phyloP scores from a whole-genome alignment of 2,113 vertebrate genomes.

The Ceyx melanurus region DNA sequence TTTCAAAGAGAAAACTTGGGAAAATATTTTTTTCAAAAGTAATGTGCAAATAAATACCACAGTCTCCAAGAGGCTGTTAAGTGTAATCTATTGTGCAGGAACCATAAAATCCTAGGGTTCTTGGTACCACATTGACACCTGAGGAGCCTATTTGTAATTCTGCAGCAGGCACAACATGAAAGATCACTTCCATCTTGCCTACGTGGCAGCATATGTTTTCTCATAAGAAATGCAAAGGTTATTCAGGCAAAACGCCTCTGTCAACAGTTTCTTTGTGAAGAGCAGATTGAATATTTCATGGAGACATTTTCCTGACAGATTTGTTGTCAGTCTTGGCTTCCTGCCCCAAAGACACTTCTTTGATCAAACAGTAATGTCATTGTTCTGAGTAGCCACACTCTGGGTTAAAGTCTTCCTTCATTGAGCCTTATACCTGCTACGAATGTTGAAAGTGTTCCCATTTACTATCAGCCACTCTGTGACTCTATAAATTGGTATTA shows the following conservation, averaged over 20 bases:
- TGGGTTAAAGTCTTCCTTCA: constrained; percentile 16
- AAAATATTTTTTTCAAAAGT: neutral
- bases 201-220: constrained; percentile 39
- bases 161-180: neutral
- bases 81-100: neutral
- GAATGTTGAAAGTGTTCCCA: neutral
- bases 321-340: constrained; percentile 46
- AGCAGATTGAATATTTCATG: constrained; percentile 69
- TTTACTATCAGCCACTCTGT: neutral
- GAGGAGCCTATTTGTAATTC: constrained; percentile 34
- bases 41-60: neutral
- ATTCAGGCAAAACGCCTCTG: constrained; percentile 30
- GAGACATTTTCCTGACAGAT: constrained; percentile 52
- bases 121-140: neutral
- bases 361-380: constrained; percentile 15
- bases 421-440: neutral
- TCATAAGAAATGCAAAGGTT: constrained; percentile 53
- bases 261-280: constrained; percentile 62
- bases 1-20: neutral
- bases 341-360: constrained; percentile 38
- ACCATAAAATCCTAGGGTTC: neutral
- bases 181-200: constrained; percentile 30
- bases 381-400: constrained; percentile 16
- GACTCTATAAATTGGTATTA: neutral
- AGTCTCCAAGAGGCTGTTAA: neutral